Percentiles rank a stretch among this genome's conserved stretches.
phyloP scores from a whole-genome alignment of 2,797 vertebrate genomes.

The Myioborus melanocephalus region DNA sequence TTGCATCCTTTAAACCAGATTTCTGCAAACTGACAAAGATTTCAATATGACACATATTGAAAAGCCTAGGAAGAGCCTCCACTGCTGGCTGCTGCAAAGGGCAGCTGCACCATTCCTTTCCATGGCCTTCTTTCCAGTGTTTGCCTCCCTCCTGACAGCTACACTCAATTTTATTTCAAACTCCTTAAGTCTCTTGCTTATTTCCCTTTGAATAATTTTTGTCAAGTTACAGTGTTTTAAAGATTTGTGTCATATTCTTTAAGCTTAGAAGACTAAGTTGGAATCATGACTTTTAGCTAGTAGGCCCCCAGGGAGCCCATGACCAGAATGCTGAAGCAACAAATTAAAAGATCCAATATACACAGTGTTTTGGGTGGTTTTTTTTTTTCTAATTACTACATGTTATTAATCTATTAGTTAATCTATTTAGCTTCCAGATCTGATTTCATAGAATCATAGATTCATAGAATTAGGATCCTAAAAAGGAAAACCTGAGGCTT shows the following conservation, averaged over 20 bases:
- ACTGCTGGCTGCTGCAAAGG: neutral
- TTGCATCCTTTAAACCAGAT: neutral
- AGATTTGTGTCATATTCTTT: neutral
- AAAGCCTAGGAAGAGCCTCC: neutral
- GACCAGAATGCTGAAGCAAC: neutral
- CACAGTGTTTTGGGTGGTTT: neutral
- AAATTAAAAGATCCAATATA: neutral
- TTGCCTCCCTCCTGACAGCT: neutral
- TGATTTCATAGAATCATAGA: neutral
- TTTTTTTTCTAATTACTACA: neutral
- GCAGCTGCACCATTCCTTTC: rapidly evolving
- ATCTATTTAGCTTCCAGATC: neutral
- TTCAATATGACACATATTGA: neutral
- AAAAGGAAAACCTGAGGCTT: neutral
- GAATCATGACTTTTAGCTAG: neutral
- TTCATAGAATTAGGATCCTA: neutral
- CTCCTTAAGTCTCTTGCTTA: neutral
- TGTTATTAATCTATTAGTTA: neutral
- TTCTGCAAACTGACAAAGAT: neutral
- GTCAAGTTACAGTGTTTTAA: neutral
- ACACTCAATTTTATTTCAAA: neutral
- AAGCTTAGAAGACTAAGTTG: neutral
- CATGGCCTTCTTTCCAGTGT: neutral
- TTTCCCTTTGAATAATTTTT: neutral
- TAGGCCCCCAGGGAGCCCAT: neutral